Evolutionary conservation across 2,797 vertebrate genomes (phyloP).

Genomic region (Microhierax caerulescens): DNA sequence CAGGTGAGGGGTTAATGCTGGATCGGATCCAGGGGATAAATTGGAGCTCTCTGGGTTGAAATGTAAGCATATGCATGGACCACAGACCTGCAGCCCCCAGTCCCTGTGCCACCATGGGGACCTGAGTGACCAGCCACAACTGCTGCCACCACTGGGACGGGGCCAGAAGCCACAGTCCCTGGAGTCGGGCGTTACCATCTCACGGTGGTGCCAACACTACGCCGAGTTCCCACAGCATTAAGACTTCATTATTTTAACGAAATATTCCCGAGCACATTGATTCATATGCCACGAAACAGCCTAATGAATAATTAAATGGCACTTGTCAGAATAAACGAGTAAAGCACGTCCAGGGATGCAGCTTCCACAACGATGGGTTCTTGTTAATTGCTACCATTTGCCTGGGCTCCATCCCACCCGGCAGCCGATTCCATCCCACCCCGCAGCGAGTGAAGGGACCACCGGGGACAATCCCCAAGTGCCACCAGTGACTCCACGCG

Average conservation of each 20-base stretch:
- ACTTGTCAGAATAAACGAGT: conserved; percentile 40
- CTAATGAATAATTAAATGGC: conserved; percentile 48
- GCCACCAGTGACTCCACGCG: rapidly evolving
- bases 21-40: neutral
- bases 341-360: neutral
- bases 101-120: rapidly evolving
- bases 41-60: neutral
- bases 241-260: neutral
- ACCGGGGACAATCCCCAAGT: rapidly evolving
- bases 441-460: rapidly evolving
- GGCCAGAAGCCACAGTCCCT: neutral
- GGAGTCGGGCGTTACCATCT: neutral
- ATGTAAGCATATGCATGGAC: neutral
- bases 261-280: neutral
- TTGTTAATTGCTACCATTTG: neutral
- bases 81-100: neutral
- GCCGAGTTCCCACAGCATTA: rapidly evolving
- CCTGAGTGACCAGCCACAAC: rapidly evolving
- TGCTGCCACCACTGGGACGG: rapidly evolving
- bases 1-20: neutral
- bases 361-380: neutral
- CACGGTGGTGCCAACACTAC: rapidly evolving
- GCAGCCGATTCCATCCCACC: neutral
- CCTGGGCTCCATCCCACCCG: neutral
- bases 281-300: neutral